phyloP scores from a whole-genome alignment of 2,113 vertebrate species.

The Spea bombifrons region DNA sequence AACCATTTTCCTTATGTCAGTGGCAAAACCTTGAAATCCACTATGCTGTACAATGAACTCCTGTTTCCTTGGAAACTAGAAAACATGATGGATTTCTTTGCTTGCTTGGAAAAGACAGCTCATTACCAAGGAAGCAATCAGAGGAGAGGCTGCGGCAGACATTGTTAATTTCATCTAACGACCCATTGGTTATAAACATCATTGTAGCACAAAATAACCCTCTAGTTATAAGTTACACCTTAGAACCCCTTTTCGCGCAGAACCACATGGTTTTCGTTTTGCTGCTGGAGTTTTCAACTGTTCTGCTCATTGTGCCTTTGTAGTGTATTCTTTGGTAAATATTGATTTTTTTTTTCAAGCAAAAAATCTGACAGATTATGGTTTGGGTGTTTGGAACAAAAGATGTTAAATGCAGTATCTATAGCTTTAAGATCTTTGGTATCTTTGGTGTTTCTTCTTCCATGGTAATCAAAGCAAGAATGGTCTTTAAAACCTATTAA shows the following conservation, averaged over 20 bases:
- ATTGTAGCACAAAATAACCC: background rate
- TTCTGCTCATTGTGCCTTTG: too few relatives aligned
- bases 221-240: background rate
- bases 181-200: conserved; percentile 15
- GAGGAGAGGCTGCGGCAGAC: conserved; percentile 17
- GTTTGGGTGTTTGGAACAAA: too few relatives aligned
- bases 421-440: too few relatives aligned
- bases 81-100: conserved; percentile 42
- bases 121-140: conserved; percentile 34
- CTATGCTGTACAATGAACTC: conserved; percentile 10
- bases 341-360: too few relatives aligned
- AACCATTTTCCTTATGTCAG: conserved; percentile 22
- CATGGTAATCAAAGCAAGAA: too few relatives aligned
- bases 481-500: too few relatives aligned
- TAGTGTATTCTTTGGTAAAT: too few relatives aligned
- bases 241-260: background rate
- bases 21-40: conserved; percentile 17
- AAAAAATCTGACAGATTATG: too few relatives aligned
- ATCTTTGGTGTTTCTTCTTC: too few relatives aligned
- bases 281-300: too few relatives aligned
- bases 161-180: conserved; percentile 17
- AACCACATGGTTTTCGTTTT: too few relatives aligned
- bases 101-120: conserved; percentile 31
- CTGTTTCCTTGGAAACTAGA: conserved; percentile 39
- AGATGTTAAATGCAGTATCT: too few relatives aligned